Conservation (phyloP, 1,140 invertebrate genomes). For the Cotesia chilonis region DNA sequence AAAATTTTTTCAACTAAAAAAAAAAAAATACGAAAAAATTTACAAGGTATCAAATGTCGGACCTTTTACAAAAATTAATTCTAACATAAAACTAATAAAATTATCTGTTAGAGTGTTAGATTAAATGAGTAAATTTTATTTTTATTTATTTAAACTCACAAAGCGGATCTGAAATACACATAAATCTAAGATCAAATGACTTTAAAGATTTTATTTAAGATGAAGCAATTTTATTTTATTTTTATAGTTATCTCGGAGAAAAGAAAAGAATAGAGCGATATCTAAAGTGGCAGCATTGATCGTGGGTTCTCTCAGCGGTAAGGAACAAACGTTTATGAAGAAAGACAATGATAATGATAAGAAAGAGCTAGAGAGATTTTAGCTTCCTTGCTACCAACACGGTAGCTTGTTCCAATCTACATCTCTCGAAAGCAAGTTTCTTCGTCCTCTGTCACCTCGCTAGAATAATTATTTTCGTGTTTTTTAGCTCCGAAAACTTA, state of each 20-base stretch:
- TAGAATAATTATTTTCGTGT: conserved; percentile 24
- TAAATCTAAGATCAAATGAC: no score
- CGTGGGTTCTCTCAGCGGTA: not conserved
- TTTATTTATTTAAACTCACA: no score
- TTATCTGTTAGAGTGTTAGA: no score
- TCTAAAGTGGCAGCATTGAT: conserved; percentile 19
- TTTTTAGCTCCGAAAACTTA: conserved; percentile 7
- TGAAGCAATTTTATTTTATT: conserved; percentile 12
- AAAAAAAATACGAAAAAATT: no score
- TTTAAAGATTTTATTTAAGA: conserved; percentile 1
- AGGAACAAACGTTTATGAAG: conserved; percentile 1
- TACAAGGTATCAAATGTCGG: no score
- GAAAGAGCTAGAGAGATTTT: not conserved
- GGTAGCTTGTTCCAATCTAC: conserved; percentile 24
- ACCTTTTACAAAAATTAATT: no score
- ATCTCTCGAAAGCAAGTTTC: conserved; percentile 12
- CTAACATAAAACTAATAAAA: no score
- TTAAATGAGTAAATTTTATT: no score
- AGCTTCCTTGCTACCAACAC: conserved; percentile 20
- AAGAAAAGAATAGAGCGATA: conserved; percentile 24
- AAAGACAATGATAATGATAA: not conserved
- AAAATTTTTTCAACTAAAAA: no score
- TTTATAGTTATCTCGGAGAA: not conserved
- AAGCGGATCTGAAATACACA: no score
- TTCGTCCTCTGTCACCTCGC: conserved; percentile 15